phyloP scores from a whole-genome alignment of 2,888 invertebrate genomes.

The Helleia helle region DNA sequence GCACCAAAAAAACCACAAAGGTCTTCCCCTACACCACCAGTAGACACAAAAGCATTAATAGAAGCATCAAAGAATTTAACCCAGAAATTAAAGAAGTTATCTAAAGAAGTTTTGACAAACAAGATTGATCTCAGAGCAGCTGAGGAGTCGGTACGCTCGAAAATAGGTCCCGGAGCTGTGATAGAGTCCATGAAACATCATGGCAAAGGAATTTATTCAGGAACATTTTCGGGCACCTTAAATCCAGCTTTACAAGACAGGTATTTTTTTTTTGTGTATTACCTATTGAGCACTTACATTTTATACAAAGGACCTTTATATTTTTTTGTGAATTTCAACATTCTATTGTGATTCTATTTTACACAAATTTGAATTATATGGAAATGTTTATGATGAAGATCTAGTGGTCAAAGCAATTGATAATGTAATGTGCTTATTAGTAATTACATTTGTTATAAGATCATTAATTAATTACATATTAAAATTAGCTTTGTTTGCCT shows the following conservation, averaged over 20 bases:
- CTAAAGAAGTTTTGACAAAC: slow-evolving; percentile 89
- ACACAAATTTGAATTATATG: too few relatives aligned
- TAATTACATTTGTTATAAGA: too few relatives aligned
- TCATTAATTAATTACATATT: too few relatives aligned
- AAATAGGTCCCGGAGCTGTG: slow-evolving; percentile 80
- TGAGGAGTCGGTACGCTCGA: slow-evolving; percentile 65
- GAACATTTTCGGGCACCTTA: slow-evolving; percentile 95
- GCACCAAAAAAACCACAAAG: slow-evolving; percentile 52
- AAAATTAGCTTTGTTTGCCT: too few relatives aligned
- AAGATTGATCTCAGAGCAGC: slow-evolving; percentile 67
- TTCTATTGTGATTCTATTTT: slow-evolving; percentile 1
- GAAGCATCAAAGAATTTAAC: slow-evolving; percentile 94
- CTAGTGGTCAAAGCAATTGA: too few relatives aligned
- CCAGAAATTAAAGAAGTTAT: slow-evolving; percentile 90
- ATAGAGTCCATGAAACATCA: slow-evolving; percentile 95
- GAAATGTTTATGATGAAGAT: too few relatives aligned
- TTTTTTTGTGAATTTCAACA: background rate
- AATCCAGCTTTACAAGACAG: slow-evolving; percentile 95
- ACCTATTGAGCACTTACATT: too few relatives aligned
- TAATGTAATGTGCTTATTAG: too few relatives aligned
- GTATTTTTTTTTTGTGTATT: slow-evolving; percentile 27
- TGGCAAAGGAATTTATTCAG: slow-evolving; percentile 95
- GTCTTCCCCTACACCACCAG: slow-evolving; percentile 50
- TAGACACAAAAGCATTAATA: slow-evolving; percentile 84
- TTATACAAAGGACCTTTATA: background rate